Evolutionary conservation across 2,113 vertebrate species (phyloP).

Genomic region (Dermatemys mawii): DNA sequence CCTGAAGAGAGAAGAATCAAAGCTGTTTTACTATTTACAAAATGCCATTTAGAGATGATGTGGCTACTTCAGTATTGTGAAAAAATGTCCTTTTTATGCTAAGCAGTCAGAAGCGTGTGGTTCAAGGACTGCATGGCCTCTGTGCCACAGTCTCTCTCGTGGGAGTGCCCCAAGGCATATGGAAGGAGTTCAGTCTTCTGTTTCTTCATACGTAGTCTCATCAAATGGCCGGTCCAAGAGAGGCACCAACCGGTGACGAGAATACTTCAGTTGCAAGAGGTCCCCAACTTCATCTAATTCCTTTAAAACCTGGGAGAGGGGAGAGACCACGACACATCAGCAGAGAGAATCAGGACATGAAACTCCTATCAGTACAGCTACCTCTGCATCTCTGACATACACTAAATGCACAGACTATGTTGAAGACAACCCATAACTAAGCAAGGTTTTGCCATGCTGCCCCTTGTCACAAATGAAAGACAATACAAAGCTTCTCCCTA

Average conservation of each 20-base stretch:
- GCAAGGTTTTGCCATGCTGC: not conserved
- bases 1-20: conserved; percentile 67
- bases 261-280: conserved; percentile 94
- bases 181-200: conserved; percentile 84
- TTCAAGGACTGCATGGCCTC: conserved; percentile 61
- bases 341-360: not conserved
- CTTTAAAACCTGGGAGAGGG: conserved; percentile 84
- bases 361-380: not conserved
- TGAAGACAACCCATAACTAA: not conserved
- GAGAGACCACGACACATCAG: conserved; percentile 37
- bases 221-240: conserved; percentile 88
- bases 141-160: conserved; percentile 63
- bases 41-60: conserved; percentile 71
- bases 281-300: conserved; percentile 93
- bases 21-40: conserved; percentile 79
- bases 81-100: conserved; percentile 68
- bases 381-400: not conserved
- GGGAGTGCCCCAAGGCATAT: conserved; percentile 40
- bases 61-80: conserved; percentile 73
- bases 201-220: conserved; percentile 91
- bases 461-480: not conserved
- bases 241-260: conserved; percentile 84
- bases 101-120: conserved; percentile 70
- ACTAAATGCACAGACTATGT: not conserved
- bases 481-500: not conserved